A percentile compares a stretch with the other conserved stretches of the same genome.
phyloP scores from a whole-genome alignment of 1,140 invertebrate genomes.

The Capitella teleta region DNA sequence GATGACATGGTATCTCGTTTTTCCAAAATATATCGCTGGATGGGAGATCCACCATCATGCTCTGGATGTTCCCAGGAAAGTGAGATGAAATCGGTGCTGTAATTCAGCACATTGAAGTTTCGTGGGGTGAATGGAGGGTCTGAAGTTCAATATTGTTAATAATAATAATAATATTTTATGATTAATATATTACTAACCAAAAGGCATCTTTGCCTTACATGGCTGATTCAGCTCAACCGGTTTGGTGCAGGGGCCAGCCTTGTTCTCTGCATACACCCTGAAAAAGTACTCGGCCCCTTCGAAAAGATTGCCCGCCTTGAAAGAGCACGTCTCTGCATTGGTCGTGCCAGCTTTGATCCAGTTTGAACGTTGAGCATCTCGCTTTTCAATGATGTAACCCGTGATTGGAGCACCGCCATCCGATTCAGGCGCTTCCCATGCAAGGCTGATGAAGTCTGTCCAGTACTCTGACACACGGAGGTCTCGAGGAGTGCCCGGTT shows the following conservation, averaged over 20 bases:
- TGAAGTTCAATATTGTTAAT: slow-evolving; percentile 8
- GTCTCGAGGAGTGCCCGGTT: slow-evolving; percentile 56
- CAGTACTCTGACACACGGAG: slow-evolving; percentile 70
- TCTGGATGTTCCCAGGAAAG: slow-evolving; percentile 46
- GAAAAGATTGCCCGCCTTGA: slow-evolving; percentile 65
- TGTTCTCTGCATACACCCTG: slow-evolving; percentile 89
- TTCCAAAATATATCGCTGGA: slow-evolving; percentile 37
- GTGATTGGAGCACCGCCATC: slow-evolving; percentile 62
- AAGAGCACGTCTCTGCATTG: not conserved
- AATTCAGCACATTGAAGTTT: slow-evolving; percentile 44
- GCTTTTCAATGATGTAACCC: slow-evolving; percentile 54
- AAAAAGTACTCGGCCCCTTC: slow-evolving; percentile 87
- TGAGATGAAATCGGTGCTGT: slow-evolving; percentile 63
- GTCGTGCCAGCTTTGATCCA: slow-evolving; percentile 69
- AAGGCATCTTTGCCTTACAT: slow-evolving; percentile 82
- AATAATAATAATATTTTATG: too few species aligned
- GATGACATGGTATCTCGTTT: slow-evolving; percentile 25
- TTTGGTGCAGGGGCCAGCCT: slow-evolving; percentile 78
- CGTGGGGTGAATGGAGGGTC: slow-evolving; percentile 43
- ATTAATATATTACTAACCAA: slow-evolving; percentile 63
- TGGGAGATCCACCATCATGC: slow-evolving; percentile 34
- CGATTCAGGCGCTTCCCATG: slow-evolving; percentile 53
- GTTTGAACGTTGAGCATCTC: slow-evolving; percentile 52
- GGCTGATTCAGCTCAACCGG: slow-evolving; percentile 72
- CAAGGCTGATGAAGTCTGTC: slow-evolving; percentile 79